Percentiles rank a stretch among this genome's conserved stretches.
Conservation (phyloP, 1,140 invertebrate genomes). For the Tetraneura akinire region DNA sequence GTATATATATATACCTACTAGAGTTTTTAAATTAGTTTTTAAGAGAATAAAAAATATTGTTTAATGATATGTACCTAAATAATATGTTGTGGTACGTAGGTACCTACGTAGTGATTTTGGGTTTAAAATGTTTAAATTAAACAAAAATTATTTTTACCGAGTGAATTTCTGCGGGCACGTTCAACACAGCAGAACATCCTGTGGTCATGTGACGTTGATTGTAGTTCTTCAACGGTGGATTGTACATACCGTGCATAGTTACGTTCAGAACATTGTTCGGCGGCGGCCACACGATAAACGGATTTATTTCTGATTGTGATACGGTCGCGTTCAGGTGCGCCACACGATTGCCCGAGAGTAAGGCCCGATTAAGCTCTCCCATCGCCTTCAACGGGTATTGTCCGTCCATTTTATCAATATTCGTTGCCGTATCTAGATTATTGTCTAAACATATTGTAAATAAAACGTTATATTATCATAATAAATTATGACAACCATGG, state of each 20-base stretch:
- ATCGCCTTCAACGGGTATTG: conserved; percentile 9
- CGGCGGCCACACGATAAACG: background rate
- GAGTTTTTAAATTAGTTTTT: no score
- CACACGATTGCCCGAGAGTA: background rate
- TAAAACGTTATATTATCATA: no score
- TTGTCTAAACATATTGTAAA: no score
- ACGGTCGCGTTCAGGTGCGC: background rate
- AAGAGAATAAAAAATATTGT: no score
- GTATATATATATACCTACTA: no score
- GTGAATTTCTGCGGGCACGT: background rate
- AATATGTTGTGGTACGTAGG: no score
- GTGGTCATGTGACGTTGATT: no score
- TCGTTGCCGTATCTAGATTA: no score
- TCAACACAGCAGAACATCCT: conserved; percentile 6
- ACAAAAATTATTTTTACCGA: background rate
- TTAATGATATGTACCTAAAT: no score
- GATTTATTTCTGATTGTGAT: background rate
- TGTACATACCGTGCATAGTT: conserved; percentile 28
- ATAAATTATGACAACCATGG: no score
- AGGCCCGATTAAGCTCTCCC: background rate
- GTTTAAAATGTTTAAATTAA: no score
- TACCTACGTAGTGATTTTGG: no score
- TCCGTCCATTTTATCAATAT: background rate
- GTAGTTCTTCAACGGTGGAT: background rate
- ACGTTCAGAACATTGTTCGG: conserved; percentile 13